Conservation (phyloP, 2,888 invertebrate species). For the Sinodicranocentrus sp. region DNA sequence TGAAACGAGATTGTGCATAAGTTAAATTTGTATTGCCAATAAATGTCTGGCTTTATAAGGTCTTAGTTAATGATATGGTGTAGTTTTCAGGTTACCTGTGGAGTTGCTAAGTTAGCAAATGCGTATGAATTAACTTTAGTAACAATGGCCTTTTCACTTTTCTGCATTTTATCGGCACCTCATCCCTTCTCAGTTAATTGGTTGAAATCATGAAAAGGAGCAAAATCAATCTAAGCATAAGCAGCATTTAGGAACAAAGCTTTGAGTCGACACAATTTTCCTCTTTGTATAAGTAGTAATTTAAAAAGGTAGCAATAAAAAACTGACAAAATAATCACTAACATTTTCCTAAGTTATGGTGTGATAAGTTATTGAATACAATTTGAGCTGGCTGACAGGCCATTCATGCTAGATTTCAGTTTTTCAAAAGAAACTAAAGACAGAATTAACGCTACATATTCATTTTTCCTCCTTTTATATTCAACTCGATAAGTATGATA, state of each 20-base stretch:
- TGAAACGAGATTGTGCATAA: slow-evolving; percentile 43
- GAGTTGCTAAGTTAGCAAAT: too few relatives aligned
- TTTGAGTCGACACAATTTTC: neutral
- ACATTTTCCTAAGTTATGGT: slow-evolving; percentile 55
- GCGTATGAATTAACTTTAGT: too few relatives aligned
- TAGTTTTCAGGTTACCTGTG: neutral
- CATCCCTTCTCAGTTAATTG: too few relatives aligned
- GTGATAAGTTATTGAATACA: slow-evolving; percentile 55
- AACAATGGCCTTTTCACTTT: too few relatives aligned
- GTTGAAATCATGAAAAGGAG: too few relatives aligned
- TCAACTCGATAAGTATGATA: too few relatives aligned
- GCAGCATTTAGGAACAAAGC: neutral
- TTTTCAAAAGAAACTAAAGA: slow-evolving; percentile 5
- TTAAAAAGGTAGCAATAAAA: slow-evolving; percentile 19
- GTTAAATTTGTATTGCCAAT: slow-evolving; percentile 48
- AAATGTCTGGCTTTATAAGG: slow-evolving; percentile 58
- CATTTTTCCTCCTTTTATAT: neutral
- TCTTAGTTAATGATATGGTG: slow-evolving; percentile 47
- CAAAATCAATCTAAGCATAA: too few relatives aligned
- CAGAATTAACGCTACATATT: slow-evolving; percentile 25
- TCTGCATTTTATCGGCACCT: too few relatives aligned
- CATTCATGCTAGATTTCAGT: slow-evolving; percentile 33
- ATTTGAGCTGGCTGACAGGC: slow-evolving; percentile 32
- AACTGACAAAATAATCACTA: slow-evolving; percentile 55
- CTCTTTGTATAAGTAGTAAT: neutral